A percentile compares a stretch with the other conserved stretches of the same genome.
Evolutionary conservation across 2,888 invertebrate genomes (phyloP).

Genomic region (Brachyptera risi): DNA sequence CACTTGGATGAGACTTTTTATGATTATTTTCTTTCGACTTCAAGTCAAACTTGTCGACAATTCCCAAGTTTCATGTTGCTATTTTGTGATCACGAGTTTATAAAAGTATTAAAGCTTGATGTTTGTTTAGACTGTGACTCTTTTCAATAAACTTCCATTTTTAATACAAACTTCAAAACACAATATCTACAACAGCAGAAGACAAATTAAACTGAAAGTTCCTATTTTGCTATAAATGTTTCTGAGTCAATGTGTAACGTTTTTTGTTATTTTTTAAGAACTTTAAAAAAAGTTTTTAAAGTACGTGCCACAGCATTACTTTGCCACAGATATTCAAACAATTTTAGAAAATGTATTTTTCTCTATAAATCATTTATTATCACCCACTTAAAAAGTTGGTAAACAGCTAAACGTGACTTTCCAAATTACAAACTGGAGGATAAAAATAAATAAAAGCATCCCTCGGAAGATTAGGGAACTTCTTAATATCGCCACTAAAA

Average conservation of each 20-base stretch:
- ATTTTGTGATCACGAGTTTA: no score
- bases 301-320: constrained; percentile 25
- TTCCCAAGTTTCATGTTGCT: no score
- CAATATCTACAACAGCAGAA: constrained; percentile 2
- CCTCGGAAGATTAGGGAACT: no score
- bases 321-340: constrained; percentile 13
- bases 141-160: constrained; percentile 27
- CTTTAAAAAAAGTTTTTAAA: constrained; percentile 25
- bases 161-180: constrained; percentile 27
- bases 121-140: no score
- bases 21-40: no score
- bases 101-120: no score
- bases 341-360: constrained; percentile 2
- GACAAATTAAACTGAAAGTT: constrained; percentile 1
- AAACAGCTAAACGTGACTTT: constrained; percentile 17
- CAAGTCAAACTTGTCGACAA: no score
- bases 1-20: no score
- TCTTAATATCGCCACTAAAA: no score
- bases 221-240: background rate
- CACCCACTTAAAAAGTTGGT: constrained; percentile 8
- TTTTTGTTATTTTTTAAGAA: constrained; percentile 22
- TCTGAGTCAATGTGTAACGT: background rate
- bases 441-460: no score
- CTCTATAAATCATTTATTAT: background rate
- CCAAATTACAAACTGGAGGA: constrained; percentile 1